Conservation (phyloP, 2,797 vertebrate genomes). For the Poeciliopsis presidionis region DNA sequence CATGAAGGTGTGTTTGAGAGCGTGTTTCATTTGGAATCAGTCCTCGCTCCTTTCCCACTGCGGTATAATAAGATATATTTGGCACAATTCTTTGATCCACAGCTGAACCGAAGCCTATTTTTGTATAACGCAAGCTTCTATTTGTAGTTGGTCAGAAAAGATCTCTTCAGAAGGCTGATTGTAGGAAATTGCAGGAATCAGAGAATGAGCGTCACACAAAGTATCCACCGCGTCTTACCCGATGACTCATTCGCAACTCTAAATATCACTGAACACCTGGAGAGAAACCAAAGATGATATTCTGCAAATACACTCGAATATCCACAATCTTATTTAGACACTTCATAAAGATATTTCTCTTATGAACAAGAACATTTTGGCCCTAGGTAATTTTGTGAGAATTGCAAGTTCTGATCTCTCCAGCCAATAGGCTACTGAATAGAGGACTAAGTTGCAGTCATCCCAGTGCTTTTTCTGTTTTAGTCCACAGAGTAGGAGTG, state of each 20-base stretch:
- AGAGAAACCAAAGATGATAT: constrained; percentile 20
- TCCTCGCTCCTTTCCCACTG: constrained; percentile 8
- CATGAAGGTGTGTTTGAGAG: neutral
- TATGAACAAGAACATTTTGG: constrained; percentile 5
- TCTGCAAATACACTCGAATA: neutral
- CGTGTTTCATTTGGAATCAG: constrained; percentile 2
- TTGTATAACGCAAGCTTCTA: constrained; percentile 11
- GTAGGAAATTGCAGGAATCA: constrained; percentile 53
- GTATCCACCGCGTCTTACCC: neutral
- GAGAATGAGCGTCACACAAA: constrained; percentile 16
- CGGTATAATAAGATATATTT: neutral
- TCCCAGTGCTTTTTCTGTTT: constrained; percentile 56
- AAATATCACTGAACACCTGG: constrained; percentile 20
- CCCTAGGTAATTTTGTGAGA: constrained; percentile 25
- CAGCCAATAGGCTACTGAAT: constrained; percentile 34
- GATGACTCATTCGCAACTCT: constrained; percentile 44
- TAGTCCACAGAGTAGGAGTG: constrained; percentile 58
- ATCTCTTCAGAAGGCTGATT: constrained; percentile 32
- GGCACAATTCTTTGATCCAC: constrained; percentile 11
- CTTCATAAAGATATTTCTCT: constrained; percentile 4
- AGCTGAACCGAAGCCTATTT: constrained; percentile 24
- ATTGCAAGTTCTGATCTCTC: constrained; percentile 42
- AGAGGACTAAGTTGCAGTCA: constrained; percentile 38
- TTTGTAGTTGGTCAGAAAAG: constrained; percentile 34
- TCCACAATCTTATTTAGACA: constrained; percentile 9